These are phyloP conservation scores for Gymnothorax javanicus DNA, from an alignment of 2,797 vertebrate genomes.

Conservation along the genomic window DNA sequence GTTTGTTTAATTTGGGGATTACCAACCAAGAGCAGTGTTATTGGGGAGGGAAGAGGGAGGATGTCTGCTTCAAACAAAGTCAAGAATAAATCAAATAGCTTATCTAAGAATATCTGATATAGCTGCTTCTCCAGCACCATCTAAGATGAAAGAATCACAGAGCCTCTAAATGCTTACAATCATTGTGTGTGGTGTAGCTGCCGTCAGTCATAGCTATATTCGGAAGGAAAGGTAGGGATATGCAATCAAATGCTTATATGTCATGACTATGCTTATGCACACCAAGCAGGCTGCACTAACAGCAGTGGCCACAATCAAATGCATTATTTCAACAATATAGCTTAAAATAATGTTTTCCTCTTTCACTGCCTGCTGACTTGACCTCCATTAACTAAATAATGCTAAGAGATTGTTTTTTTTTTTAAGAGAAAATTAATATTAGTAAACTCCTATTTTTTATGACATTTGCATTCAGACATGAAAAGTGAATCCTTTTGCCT, in stretches of 20 bases:
- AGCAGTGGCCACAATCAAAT: constrained; percentile 21
- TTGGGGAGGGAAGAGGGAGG: background rate
- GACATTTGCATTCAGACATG: constrained; percentile 47
- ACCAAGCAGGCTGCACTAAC: background rate
- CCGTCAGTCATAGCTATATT: constrained; percentile 32
- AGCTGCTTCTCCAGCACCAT: background rate
- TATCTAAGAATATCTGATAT: background rate
- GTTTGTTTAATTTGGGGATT: constrained; percentile 47
- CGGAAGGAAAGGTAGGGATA: constrained; percentile 22
- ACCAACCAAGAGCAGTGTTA: constrained; percentile 31
- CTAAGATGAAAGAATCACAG: background rate
- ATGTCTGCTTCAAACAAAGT: constrained; percentile 25
- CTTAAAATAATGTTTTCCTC: constrained; percentile 47
- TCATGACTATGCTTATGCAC: background rate
- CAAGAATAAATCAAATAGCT: constrained; percentile 16
- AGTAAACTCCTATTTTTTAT: constrained; percentile 45
- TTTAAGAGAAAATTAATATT: constrained; percentile 50
- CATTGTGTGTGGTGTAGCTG: constrained; percentile 19
- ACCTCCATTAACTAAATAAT: constrained; percentile 47
- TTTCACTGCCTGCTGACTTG: constrained; percentile 43
- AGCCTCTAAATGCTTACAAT: background rate
- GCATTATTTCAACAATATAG: constrained; percentile 48
- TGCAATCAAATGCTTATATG: constrained; percentile 34
- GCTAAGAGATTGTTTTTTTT: constrained; percentile 49
- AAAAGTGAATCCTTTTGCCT: constrained; percentile 18